Conservation (phyloP, 2,113 vertebrate genomes). For the Laticauda laticaudata region DNA sequence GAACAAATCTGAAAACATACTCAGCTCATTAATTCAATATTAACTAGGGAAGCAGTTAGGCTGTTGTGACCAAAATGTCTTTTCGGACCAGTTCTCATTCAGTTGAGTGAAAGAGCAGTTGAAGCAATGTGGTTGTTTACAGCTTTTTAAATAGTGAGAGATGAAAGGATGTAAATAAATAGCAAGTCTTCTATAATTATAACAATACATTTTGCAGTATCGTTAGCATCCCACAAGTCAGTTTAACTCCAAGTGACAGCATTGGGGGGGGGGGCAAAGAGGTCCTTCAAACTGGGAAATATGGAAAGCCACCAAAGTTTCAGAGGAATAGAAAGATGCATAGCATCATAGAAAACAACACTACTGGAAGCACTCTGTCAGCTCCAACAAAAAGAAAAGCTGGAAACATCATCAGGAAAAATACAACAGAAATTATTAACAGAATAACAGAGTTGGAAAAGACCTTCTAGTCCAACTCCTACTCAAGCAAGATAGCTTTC, state of each 20-base stretch:
- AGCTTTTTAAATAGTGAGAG: background rate
- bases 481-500: background rate
- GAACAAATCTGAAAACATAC: background rate
- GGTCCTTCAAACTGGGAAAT: background rate
- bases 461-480: background rate
- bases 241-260: background rate
- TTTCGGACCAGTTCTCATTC: background rate
- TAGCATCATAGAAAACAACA: background rate
- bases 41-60: background rate
- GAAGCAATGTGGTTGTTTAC: background rate
- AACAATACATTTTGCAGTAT: background rate
- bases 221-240: background rate
- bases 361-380: background rate
- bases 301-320: background rate
- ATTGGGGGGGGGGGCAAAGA: background rate
- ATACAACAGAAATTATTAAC: background rate
- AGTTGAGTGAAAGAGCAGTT: background rate
- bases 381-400: background rate
- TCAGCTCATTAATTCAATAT: background rate
- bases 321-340: background rate
- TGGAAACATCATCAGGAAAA: background rate
- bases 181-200: background rate
- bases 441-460: background rate
- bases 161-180: background rate
- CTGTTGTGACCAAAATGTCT: background rate